phyloP scores from a whole-genome alignment of 2,113 vertebrate species.

The Ciconia maguari region DNA sequence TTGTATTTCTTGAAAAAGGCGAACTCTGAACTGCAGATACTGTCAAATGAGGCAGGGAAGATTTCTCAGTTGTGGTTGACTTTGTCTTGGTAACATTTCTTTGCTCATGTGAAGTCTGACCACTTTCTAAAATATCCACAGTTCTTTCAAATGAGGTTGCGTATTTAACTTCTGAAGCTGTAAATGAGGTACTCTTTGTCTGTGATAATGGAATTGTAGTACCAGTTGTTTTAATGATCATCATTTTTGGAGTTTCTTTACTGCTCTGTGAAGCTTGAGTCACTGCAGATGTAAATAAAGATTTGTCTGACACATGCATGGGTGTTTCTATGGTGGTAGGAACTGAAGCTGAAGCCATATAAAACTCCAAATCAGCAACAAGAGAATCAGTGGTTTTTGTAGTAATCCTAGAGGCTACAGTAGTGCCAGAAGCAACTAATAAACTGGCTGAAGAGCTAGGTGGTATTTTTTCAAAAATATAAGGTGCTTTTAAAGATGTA shows the following conservation, averaged over 20 bases:
- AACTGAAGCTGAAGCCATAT: constrained; percentile 2
- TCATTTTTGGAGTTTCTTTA: neutral
- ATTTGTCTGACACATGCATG: neutral
- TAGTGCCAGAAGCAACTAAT: neutral
- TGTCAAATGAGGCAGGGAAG: neutral
- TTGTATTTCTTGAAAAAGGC: neutral
- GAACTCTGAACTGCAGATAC: neutral
- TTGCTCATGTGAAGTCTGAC: neutral
- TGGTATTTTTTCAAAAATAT: constrained; percentile 11
- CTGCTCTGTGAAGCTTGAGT: neutral
- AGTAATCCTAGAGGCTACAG: neutral
- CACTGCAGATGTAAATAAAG: neutral
- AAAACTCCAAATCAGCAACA: neutral
- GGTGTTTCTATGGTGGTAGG: neutral
- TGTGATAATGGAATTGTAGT: neutral
- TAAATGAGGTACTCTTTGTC: neutral
- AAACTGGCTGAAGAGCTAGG: constrained; percentile 16
- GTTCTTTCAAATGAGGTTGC: constrained; percentile 10
- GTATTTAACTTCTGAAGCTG: constrained; percentile 28
- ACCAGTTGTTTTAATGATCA: neutral
- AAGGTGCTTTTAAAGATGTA: constrained; percentile 10
- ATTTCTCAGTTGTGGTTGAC: neutral
- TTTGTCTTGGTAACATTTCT: neutral
- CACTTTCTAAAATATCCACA: neutral
- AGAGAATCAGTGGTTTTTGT: neutral